Evolutionary conservation across 2,797 vertebrate species (phyloP).

Genomic region (Pipistrellus pygmaeus): DNA sequence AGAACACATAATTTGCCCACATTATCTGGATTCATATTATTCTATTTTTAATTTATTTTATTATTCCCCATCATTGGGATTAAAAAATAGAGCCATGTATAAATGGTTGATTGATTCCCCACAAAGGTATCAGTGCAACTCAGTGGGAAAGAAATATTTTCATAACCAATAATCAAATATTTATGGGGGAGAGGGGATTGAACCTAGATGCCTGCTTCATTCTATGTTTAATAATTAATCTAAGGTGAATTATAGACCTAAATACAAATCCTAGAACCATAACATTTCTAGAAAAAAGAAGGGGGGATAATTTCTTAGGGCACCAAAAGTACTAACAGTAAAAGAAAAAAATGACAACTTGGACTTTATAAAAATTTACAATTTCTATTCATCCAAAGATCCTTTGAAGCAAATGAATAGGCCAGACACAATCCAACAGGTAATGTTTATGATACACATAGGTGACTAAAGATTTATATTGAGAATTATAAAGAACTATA

Average conservation of each 20-base stretch:
- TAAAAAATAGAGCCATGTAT: background rate
- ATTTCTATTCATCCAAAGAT: background rate
- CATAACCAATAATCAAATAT: background rate
- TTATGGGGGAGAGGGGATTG: background rate
- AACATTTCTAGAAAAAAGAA: background rate
- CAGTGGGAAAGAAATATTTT: background rate
- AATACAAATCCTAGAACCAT: conserved; percentile 10
- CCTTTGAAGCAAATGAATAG: background rate
- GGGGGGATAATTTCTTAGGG: background rate
- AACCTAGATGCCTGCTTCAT: background rate
- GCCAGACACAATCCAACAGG: background rate
- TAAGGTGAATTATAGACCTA: background rate
- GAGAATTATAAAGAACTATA: background rate
- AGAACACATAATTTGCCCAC: background rate
- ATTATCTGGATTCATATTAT: background rate
- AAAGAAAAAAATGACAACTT: background rate
- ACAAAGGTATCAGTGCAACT: background rate
- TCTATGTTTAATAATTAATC: conserved; percentile 25
- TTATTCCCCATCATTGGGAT: background rate
- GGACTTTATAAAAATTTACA: background rate
- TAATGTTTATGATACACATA: background rate
- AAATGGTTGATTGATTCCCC: background rate
- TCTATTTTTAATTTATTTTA: conserved; percentile 25
- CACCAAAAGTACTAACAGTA: background rate
- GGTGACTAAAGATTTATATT: background rate